Evolutionary conservation across 1,140 invertebrate species (phyloP).

Genomic region (Dreissena polymorpha): DNA sequence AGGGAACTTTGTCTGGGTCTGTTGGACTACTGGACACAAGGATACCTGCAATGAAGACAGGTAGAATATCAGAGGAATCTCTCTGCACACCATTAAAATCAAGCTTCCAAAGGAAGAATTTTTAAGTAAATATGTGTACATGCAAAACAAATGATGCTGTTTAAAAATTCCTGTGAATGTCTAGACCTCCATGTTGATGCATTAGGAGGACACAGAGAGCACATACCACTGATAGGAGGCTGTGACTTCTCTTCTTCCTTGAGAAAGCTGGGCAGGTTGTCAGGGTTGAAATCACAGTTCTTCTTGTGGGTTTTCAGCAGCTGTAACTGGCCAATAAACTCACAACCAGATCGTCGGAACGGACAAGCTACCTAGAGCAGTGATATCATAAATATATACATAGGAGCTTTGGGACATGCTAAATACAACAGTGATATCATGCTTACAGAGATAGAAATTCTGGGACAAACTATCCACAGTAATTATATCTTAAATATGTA

Average conservation of each 20-base stretch:
- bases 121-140: too few species aligned
- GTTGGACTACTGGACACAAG: not conserved
- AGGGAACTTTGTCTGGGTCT: slow-evolving; percentile 46
- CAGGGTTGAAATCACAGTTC: slow-evolving; percentile 69
- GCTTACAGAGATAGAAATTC: too few species aligned
- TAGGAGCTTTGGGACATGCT: not conserved
- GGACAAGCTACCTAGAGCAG: slow-evolving; percentile 69
- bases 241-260: slow-evolving; percentile 38
- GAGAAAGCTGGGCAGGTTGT: slow-evolving; percentile 68
- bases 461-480: too few species aligned
- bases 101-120: too few species aligned
- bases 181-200: too few species aligned
- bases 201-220: not conserved
- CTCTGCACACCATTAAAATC: too few species aligned
- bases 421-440: too few species aligned
- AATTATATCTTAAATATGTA: too few species aligned
- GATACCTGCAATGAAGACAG: not conserved
- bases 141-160: too few species aligned
- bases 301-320: slow-evolving; percentile 62
- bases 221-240: not conserved
- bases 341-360: slow-evolving; percentile 62
- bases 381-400: not conserved
- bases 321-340: slow-evolving; percentile 64
- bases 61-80: too few species aligned
- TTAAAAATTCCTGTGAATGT: too few species aligned